Base-by-base conservation (phyloP, 2,888 invertebrate species). In the Muscina levida region DNA sequence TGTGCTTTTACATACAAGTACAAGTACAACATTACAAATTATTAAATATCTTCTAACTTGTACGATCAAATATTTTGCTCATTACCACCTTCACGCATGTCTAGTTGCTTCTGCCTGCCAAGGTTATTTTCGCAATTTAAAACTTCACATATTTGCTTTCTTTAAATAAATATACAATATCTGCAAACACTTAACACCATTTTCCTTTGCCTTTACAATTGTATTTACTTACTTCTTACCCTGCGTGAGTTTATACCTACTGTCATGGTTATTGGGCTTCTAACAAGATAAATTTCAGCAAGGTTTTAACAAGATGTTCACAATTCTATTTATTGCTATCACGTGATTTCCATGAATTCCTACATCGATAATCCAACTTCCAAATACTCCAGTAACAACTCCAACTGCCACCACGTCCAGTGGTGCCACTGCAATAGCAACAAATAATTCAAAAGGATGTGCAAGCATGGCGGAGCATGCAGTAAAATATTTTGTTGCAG, bases 281-380 rank as follows among this genome's bases (percentile, higher is more conserved):
- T 5, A 39, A 66, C 37, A 77, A 74, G 42, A 81, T 77, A 81
- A 74, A 81, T 74, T 80, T 62, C 59, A 48, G 39, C 71, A 81
- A 81, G 71, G 62, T 77, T 71, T 22, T 77, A 77, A 77, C 77
- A 81, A 77, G 74, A 67, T 72, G 67, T 74, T 81, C 53, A 13
- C 62, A 62, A 39, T 80, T 73, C 66, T 74, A 74, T 77, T 81
- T 81, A 81, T 81, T 77, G 74, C 74, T 10, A 72, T 77, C 67
- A 81, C 71, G 80, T 81, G 77, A 81, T 77, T 77, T 74, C 19
- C 57, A 44, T 74, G 44, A 26, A 57, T 46, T 39, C 26, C 15
- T 19, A 8, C 1, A 3, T 8, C n/a, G 19, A n/a, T 1, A 46
- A 6, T 22, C 68, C 62, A 67, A n/a, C 2, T 13, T 13, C 0